Percentiles rank a stretch among this genome's conserved stretches.
Conservation (phyloP, 2,888 invertebrate species). For the Apantesis nais region DNA sequence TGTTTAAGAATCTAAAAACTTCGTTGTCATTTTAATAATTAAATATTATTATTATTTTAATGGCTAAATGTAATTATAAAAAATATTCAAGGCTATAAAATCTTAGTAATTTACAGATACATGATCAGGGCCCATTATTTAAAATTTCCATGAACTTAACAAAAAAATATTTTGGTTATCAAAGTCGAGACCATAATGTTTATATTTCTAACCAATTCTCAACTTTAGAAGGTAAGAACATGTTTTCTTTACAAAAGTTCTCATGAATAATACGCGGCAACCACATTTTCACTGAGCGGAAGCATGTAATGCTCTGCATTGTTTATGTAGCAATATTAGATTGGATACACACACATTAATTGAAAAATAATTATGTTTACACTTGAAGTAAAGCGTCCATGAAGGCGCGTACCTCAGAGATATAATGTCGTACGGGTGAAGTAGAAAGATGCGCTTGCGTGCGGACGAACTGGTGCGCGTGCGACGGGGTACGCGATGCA, state of each 20-base stretch:
- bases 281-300: slow-evolving; percentile 37
- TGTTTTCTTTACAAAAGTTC: neutral
- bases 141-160: neutral
- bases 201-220: neutral
- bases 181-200: neutral
- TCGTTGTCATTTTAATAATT: neutral
- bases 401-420: slow-evolving; percentile 69
- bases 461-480: slow-evolving; percentile 43
- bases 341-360: slow-evolving; percentile 36
- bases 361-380: slow-evolving; percentile 26
- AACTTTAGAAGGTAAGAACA: neutral
- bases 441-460: slow-evolving; percentile 49
- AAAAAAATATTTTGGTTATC: neutral
- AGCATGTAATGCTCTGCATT: slow-evolving; percentile 10
- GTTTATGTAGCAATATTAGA: slow-evolving; percentile 5
- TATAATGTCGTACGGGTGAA: slow-evolving; percentile 46
- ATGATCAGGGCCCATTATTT: neutral
- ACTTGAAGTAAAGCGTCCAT: slow-evolving; percentile 37
- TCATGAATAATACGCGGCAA: slow-evolving; percentile 10
- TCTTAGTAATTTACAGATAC: neutral
- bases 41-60: neutral
- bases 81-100: no score
- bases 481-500: slow-evolving; percentile 54
- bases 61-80: no score
- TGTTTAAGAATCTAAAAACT: neutral